Conservation (phyloP, 2,113 vertebrate genomes). For the Carassius auratus region DNA sequence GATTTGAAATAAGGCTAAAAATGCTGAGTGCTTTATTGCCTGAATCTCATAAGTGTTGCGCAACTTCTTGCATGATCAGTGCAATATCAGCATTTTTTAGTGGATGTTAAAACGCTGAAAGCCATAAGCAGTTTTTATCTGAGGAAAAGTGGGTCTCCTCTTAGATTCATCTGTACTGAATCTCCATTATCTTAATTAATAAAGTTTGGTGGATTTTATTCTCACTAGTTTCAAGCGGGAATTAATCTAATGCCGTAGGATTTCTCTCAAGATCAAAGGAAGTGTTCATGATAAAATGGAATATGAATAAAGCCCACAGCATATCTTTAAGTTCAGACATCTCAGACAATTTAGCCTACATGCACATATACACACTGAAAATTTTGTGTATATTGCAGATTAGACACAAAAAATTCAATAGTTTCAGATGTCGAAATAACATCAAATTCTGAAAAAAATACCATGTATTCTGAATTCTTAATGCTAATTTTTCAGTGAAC, state of each 20-base stretch:
- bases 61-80: conserved; percentile 23
- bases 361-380: not conserved
- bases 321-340: not conserved
- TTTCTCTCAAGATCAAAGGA: not conserved
- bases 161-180: conserved; percentile 13
- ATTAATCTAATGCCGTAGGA: not conserved
- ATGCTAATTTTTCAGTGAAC: too few relatives aligned
- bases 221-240: conserved; percentile 34
- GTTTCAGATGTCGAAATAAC: not conserved
- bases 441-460: not conserved
- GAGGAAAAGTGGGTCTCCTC: conserved; percentile 19
- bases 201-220: conserved; percentile 45
- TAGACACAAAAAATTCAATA: not conserved
- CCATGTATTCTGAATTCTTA: too few relatives aligned
- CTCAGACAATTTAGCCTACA: not conserved
- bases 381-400: not conserved
- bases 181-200: conserved; percentile 45
- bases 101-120: conserved; percentile 19
- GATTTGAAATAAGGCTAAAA: not conserved
- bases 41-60: too few relatives aligned
- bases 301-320: conserved; percentile 12
- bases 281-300: not conserved
- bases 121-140: conserved; percentile 1
- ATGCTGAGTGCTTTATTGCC: conserved; percentile 26
- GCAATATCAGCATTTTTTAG: conserved; percentile 27